These are phyloP conservation scores for Lithosia quadra DNA, from an alignment of 2,888 invertebrate species.

Conservation along the genomic window DNA sequence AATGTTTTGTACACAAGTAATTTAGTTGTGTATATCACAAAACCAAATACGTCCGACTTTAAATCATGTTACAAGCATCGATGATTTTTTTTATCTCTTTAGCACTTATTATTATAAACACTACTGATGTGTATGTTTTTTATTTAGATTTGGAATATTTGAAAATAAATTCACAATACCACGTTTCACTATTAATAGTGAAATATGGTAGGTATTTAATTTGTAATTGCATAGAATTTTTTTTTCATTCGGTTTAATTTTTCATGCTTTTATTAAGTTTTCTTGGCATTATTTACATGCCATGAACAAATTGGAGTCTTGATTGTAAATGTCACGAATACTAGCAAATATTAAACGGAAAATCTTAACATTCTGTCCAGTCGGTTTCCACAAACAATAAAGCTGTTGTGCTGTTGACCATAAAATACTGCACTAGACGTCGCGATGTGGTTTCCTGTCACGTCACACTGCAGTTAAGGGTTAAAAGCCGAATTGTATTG, in stretches of 20 bases:
- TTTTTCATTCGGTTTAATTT: too few relatives aligned
- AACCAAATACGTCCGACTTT: background rate
- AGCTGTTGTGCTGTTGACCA: conserved; percentile 23
- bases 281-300: too few relatives aligned
- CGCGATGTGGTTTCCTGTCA: conserved; percentile 26
- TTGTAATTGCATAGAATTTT: too few relatives aligned
- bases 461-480: conserved; percentile 29
- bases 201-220: too few relatives aligned
- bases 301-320: background rate
- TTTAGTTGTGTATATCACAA: background rate
- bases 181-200: too few relatives aligned
- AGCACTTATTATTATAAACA: background rate
- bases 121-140: too few relatives aligned
- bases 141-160: too few relatives aligned
- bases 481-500: conserved; percentile 25
- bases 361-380: conserved; percentile 7
- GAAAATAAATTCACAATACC: too few relatives aligned
- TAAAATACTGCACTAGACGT: conserved; percentile 24
- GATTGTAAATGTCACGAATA: background rate
- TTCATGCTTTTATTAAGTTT: too few relatives aligned
- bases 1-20: conserved; percentile 5
- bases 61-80: background rate
- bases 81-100: background rate
- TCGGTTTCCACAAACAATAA: conserved; percentile 18
- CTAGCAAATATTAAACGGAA: background rate